These are phyloP conservation scores for Carabus problematicus DNA, from an alignment of 2,888 invertebrate genomes.

Conservation along the genomic window DNA sequence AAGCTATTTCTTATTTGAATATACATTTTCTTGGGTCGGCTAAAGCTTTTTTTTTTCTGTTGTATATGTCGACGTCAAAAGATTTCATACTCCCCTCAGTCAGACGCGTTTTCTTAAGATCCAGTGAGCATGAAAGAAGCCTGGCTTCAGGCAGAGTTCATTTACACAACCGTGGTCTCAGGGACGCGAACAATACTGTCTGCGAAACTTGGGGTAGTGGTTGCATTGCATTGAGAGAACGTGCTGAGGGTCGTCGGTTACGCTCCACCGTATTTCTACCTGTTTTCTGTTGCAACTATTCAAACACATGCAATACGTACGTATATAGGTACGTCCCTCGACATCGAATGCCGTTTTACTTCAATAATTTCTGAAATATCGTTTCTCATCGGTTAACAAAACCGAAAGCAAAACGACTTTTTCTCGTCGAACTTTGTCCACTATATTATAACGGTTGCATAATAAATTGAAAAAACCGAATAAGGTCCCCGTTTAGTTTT, in stretches of 20 bases:
- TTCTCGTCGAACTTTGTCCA: constrained; percentile 18
- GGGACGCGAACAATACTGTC: constrained; percentile 52
- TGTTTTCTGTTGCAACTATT: constrained; percentile 43
- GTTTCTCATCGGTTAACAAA: too few relatives aligned
- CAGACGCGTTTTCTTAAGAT: constrained; percentile 53
- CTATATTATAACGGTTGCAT: constrained; percentile 33
- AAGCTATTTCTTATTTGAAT: constrained; percentile 46
- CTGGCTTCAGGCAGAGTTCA: constrained; percentile 47
- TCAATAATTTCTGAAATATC: not conserved
- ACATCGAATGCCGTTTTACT: not conserved
- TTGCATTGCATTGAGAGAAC: constrained; percentile 7
- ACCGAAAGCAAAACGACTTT: constrained; percentile 13
- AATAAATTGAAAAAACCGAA: constrained; percentile 37
- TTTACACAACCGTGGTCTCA: constrained; percentile 45
- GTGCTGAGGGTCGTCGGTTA: constrained; percentile 23
- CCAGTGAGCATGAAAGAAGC: constrained; percentile 50
- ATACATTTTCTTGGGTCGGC: constrained; percentile 45
- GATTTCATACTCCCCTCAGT: constrained; percentile 50
- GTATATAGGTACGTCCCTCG: not conserved
- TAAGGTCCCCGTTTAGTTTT: constrained; percentile 25
- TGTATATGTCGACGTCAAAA: constrained; percentile 48
- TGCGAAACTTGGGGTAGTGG: constrained; percentile 49
- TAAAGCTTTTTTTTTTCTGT: constrained; percentile 47
- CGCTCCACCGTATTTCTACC: constrained; percentile 30
- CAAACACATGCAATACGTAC: not conserved